Evolutionary conservation across 2,113 vertebrate species (phyloP).

Genomic region (Caloenas nicobarica): DNA sequence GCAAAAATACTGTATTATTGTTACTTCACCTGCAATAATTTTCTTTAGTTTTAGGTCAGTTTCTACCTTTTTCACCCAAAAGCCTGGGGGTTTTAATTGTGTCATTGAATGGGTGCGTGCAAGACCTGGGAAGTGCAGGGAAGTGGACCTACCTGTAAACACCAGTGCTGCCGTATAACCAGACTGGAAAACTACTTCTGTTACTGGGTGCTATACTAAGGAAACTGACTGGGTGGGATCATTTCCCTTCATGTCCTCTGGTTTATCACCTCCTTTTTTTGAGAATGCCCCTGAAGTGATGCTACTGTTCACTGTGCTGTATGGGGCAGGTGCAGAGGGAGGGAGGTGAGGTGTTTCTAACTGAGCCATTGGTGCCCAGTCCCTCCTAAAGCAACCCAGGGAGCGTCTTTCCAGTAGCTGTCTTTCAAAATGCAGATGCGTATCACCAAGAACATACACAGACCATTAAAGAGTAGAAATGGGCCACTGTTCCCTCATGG

Average conservation of each 20-base stretch:
- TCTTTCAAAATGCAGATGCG: rapidly evolving
- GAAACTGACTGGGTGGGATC: not conserved
- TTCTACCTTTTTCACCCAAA: not conserved
- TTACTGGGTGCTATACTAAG: not conserved
- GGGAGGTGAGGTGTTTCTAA: rapidly evolving
- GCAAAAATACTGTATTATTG: not conserved
- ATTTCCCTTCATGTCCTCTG: not conserved
- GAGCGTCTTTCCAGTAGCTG: not conserved
- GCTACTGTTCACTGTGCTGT: not conserved
- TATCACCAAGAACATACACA: not conserved
- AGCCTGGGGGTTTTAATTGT: not conserved
- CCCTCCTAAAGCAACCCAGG: not conserved
- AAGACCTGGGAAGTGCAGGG: not conserved
- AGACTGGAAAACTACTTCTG: not conserved
- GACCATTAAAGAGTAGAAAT: not conserved
- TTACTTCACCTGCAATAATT: not conserved
- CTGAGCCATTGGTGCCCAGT: not conserved
- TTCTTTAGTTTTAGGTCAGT: not conserved
- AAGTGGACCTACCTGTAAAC: not conserved
- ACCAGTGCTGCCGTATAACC: not conserved
- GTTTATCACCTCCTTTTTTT: not conserved
- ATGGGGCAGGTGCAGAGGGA: not conserved
- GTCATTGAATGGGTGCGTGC: not conserved
- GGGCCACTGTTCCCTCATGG: not conserved
- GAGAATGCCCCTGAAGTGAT: not conserved